Evolutionary conservation across 2,888 invertebrate species (phyloP), one percentile per base, ranked within the genome.

Genomic region (Drosophila longiperda): DNA sequence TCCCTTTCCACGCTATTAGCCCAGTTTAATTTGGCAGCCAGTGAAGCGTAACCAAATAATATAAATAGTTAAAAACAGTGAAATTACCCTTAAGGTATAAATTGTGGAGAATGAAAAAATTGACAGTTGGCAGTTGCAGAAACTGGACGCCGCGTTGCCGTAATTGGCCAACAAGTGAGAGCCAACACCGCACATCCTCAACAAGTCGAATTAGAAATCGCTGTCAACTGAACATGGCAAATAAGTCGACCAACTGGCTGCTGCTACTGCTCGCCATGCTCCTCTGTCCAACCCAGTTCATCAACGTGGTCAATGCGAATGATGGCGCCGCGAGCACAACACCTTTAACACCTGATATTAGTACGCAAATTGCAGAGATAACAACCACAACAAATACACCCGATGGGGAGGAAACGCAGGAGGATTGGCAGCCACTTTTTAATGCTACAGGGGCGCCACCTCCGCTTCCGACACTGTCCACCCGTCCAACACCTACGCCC

Each of bases 111-210:
- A 83, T 84, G 84, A 69, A 60, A 53, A 70, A 70, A 64, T 59
- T 71, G 66, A 63, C 52, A 40, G 34, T 55, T 15, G 55, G 66
- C 52, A 70, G 45, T 23, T 45, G 20, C 15, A 83, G 60, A 62
- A 59, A 65, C 68, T 49, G 57, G 52, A 60, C 74, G 66, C 70
- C 49, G 82, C 73, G 34, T 75, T 83, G 83, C 83, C 74, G 45
- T 86, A 83, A 83, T 83, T 75, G 78, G 87, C 66, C 50, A 62
- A 60, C 65, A 63, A 83, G 77, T 83, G 80, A 78, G 78, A 75
- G 82, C 77, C 80, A 67, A 55, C 63, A 77, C 61, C 80, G 81
- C 74, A 88, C 82, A 83, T 89, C 85, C 87, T 86, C 84, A 42
- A 80, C 54, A 48, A 54, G 32, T 23, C 42, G 55, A 38, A 79